These are phyloP conservation scores for Hemichromis elongatus DNA, from an alignment of 2,113 vertebrate species.

Conservation along the genomic window DNA sequence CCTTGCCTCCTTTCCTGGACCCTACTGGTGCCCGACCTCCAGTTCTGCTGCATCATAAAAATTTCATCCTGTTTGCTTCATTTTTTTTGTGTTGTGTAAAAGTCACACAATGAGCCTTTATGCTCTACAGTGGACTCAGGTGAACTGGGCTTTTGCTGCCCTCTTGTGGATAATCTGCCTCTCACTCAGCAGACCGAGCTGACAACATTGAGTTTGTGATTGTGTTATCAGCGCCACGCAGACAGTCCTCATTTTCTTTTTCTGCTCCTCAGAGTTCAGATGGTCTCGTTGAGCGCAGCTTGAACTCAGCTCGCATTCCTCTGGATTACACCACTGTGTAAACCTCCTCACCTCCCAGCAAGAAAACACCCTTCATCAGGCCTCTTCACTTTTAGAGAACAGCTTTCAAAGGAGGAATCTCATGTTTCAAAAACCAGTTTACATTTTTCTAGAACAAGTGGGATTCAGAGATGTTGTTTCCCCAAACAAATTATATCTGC, in stretches of 20 bases:
- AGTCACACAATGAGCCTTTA: neutral
- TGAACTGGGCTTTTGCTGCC: neutral
- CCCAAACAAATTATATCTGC: neutral
- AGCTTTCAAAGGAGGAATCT: neutral
- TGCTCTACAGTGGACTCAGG: neutral
- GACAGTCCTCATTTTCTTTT: neutral
- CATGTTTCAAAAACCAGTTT: neutral
- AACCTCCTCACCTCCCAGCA: neutral
- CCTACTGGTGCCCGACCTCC: neutral
- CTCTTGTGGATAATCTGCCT: neutral
- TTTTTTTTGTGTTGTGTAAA: neutral
- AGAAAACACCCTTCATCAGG: neutral
- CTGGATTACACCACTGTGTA: neutral
- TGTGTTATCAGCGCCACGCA: neutral
- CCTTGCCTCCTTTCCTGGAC: neutral
- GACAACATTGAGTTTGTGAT: neutral
- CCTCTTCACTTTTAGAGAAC: neutral
- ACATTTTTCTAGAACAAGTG: neutral
- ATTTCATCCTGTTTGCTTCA: neutral
- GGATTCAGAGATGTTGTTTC: neutral
- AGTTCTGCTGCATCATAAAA: neutral
- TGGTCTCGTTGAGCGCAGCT: neutral
- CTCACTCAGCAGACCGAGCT: rapidly evolving
- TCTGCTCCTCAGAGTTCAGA: neutral
- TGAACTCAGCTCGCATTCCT: neutral